A percentile compares a stretch with the other conserved stretches of the same genome.
Evolutionary conservation across 2,113 vertebrate genomes (phyloP).

Genomic region (Amia ocellicauda): DNA sequence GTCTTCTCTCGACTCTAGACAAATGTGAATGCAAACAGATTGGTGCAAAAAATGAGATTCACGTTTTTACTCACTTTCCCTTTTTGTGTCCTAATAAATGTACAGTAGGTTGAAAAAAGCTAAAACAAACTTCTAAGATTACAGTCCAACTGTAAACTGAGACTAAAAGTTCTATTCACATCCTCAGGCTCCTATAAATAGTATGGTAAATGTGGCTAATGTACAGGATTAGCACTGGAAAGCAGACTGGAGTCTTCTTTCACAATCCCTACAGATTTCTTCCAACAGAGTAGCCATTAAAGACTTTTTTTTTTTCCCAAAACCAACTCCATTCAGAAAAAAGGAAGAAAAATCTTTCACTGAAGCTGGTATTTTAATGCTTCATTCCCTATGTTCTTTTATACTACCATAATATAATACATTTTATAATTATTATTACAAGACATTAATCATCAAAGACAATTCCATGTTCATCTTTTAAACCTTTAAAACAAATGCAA

Average conservation of each 20-base stretch:
- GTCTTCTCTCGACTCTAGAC: too few species aligned
- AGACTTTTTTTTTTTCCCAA: conserved; percentile 55
- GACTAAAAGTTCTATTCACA: conserved; percentile 64
- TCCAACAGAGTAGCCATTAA: conserved; percentile 61
- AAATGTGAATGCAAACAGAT: too few species aligned
- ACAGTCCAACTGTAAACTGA: conserved; percentile 67
- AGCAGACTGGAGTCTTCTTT: conserved; percentile 55
- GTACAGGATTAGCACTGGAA: conserved; percentile 66
- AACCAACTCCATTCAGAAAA: conserved; percentile 27
- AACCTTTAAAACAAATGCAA: too few species aligned
- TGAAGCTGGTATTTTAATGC: too few species aligned
- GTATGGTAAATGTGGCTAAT: conserved; percentile 55
- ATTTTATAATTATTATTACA: too few species aligned
- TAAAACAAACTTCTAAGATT: conserved; percentile 58
- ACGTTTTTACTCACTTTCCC: not conserved
- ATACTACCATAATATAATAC: too few species aligned
- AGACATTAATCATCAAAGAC: too few species aligned
- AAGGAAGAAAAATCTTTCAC: too few species aligned
- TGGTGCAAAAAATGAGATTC: too few species aligned
- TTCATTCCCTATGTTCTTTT: too few species aligned
- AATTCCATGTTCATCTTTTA: too few species aligned
- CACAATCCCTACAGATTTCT: conserved; percentile 56
- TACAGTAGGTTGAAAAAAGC: conserved; percentile 32
- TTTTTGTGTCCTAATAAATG: conserved; percentile 22
- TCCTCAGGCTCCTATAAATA: conserved; percentile 70